These are phyloP conservation scores for Luperina testacea DNA, from an alignment of 2,888 invertebrate genomes.

Conservation along the genomic window DNA sequence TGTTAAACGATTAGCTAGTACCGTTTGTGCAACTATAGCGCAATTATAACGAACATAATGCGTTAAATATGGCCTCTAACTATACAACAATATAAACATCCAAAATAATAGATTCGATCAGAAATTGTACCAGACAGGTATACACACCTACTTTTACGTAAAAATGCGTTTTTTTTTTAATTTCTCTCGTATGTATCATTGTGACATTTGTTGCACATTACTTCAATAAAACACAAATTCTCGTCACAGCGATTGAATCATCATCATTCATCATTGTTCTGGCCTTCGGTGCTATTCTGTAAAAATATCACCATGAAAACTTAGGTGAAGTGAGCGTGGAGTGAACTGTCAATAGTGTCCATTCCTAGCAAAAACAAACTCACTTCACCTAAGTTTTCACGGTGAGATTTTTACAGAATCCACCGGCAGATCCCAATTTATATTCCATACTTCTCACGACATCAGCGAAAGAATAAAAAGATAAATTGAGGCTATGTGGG, in stretches of 20 bases:
- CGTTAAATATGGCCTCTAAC: slow-evolving; percentile 59
- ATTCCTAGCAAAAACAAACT: too few species aligned
- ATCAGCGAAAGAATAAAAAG: slow-evolving; percentile 1
- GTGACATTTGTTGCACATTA: slow-evolving; percentile 11
- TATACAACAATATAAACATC: slow-evolving; percentile 54
- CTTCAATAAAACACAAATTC: slow-evolving; percentile 31
- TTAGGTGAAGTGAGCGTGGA: too few species aligned
- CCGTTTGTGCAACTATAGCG: slow-evolving; percentile 45
- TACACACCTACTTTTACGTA: slow-evolving; percentile 26
- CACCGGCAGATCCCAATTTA: too few species aligned
- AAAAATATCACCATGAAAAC: too few species aligned
- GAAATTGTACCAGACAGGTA: slow-evolving; percentile 34
- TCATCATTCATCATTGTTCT: not conserved
- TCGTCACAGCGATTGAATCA: not conserved
- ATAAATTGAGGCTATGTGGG: not conserved
- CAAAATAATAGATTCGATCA: slow-evolving; percentile 43
- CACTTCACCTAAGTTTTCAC: too few species aligned
- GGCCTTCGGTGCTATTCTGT: too few species aligned
- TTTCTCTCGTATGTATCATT: slow-evolving; percentile 7
- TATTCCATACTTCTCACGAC: not conserved
- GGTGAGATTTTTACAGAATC: too few species aligned
- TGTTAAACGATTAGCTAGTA: slow-evolving; percentile 52
- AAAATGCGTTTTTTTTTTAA: slow-evolving; percentile 17
- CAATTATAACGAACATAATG: slow-evolving; percentile 41
- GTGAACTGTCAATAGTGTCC: too few species aligned